Base-by-base conservation (phyloP, 2,797 vertebrate genomes). In the Pterois miles region DNA sequence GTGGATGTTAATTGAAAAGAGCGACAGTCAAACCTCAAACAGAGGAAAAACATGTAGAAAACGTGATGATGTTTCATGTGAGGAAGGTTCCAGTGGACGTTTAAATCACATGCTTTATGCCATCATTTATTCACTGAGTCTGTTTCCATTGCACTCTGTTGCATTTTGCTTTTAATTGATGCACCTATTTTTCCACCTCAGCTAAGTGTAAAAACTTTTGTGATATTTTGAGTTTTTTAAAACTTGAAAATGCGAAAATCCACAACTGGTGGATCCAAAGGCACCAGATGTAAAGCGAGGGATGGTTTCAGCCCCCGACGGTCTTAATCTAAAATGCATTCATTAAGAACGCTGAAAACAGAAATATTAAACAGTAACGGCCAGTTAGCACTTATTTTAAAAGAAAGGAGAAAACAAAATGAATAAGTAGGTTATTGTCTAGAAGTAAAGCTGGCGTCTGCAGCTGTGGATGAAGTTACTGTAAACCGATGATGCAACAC, bases 401-500 rank as follows among this genome's bases (percentile, higher is more conserved):
- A 22, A 46, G 6, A 27, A 65, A 54, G 33, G 34, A 7, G 29
- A 48, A 48, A 65, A 50, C 22, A 69, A 73, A 50, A 16, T 3
- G 6, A 65, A 70, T 65, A 0, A 56, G 46, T 7, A 33, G 54
- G 52, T 40, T 29, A 57, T 34, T 20, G 16, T 20, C n/a, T n/a
- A 48, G 38, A 57, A 71, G 53, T 56, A 8, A 78, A 56, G 33
- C 54, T 56, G 56, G 66, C 43, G 7, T 65, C 57, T 33, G 29
- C 70, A 57, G 31, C 62, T 8, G 38, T 67, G 62, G 34, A 65
- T 60, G 54, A 72, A 71, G 63, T 71, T 81, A 27, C 54, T 60
- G 33, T 81, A 31, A 83, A 79, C 56, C 71, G 12, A 80, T 31
- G 73, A 78, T 76, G 65, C 53, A 11, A 12, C 22, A 66, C 76